Evolutionary conservation across 1,140 invertebrate genomes (phyloP).

Genomic region (Halyomorpha halys): DNA sequence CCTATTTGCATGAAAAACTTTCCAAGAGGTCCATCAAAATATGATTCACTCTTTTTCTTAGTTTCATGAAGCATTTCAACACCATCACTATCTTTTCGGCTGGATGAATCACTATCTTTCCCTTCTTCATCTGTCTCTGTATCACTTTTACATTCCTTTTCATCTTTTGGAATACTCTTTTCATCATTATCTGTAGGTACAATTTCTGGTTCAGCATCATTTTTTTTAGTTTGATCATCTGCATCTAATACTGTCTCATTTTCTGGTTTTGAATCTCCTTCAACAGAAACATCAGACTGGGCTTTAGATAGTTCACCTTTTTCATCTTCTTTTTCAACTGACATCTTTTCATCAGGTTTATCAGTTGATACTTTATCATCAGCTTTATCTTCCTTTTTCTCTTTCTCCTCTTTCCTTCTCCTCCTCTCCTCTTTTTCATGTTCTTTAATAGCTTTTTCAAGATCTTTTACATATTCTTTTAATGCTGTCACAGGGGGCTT

Average conservation of each 20-base stretch:
- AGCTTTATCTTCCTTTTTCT: slow-evolving; percentile 34
- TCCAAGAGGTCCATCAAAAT: slow-evolving; percentile 76
- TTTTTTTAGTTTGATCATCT: background rate
- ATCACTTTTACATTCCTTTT: slow-evolving; percentile 22
- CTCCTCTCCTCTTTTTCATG: slow-evolving; percentile 39
- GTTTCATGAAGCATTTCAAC: slow-evolving; percentile 27
- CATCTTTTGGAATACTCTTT: slow-evolving; percentile 15
- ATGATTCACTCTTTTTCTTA: slow-evolving; percentile 36
- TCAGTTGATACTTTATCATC: slow-evolving; percentile 33
- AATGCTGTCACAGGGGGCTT: slow-evolving; percentile 69
- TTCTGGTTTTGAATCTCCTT: slow-evolving; percentile 35
- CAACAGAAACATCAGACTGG: slow-evolving; percentile 38
- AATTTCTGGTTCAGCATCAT: background rate
- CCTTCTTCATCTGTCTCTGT: slow-evolving; percentile 24
- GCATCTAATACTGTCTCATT: slow-evolving; percentile 32
- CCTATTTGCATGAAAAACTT: slow-evolving; percentile 90
- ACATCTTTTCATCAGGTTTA: slow-evolving; percentile 26
- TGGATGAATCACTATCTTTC: slow-evolving; percentile 22
- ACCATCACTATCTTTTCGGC: slow-evolving; percentile 27
- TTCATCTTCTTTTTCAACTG: slow-evolving; percentile 33
- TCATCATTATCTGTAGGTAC: background rate
- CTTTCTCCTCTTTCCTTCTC: slow-evolving; percentile 33
- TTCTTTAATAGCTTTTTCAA: slow-evolving; percentile 48
- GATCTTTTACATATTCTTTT: slow-evolving; percentile 58
- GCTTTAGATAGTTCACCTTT: slow-evolving; percentile 34